Percentiles rank a stretch among this genome's conserved stretches.
Evolutionary conservation across 2,797 vertebrate species (phyloP).

Genomic region (Thaleichthys pacificus): DNA sequence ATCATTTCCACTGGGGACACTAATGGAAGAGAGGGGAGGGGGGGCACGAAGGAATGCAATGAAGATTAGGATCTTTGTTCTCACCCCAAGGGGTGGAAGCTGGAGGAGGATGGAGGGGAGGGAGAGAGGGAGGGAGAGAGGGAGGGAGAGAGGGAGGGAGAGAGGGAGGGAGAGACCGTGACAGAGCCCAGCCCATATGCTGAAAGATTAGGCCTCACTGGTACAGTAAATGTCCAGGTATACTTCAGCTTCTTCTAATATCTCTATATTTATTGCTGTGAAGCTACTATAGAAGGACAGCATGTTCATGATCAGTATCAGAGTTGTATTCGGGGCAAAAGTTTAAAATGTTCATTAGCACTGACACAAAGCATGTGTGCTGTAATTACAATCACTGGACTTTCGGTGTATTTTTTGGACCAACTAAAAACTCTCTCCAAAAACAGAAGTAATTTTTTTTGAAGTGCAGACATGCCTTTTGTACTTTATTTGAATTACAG

Average conservation of each 20-base stretch:
- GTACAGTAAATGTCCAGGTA: not conserved
- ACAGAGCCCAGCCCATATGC: not conserved
- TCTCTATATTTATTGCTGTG: no score
- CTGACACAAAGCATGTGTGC: constrained; percentile 30
- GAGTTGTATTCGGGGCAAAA: constrained; percentile 1
- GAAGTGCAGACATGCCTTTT: not conserved
- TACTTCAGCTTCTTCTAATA: no score
- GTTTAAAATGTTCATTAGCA: constrained; percentile 45
- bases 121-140: not conserved
- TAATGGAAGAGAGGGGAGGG: constrained; percentile 12
- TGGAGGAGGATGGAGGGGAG: not conserved
- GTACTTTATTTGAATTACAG: not conserved
- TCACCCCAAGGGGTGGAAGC: constrained; percentile 4
- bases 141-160: not conserved
- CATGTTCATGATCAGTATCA: not conserved
- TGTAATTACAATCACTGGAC: constrained; percentile 23
- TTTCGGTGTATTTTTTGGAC: constrained; percentile 15
- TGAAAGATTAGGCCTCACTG: constrained; percentile 2
- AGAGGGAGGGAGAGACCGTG: no score
- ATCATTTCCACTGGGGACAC: constrained; percentile 23
- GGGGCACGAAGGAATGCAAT: constrained; percentile 1
- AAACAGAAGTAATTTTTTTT: not conserved
- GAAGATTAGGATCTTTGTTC: constrained; percentile 19
- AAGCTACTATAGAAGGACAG: not conserved
- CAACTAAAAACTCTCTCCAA: not conserved